Evolutionary conservation across 2,113 vertebrate species (phyloP), one percentile per base, ranked within the genome.

Genomic region (Rhynchomys soricoides): DNA sequence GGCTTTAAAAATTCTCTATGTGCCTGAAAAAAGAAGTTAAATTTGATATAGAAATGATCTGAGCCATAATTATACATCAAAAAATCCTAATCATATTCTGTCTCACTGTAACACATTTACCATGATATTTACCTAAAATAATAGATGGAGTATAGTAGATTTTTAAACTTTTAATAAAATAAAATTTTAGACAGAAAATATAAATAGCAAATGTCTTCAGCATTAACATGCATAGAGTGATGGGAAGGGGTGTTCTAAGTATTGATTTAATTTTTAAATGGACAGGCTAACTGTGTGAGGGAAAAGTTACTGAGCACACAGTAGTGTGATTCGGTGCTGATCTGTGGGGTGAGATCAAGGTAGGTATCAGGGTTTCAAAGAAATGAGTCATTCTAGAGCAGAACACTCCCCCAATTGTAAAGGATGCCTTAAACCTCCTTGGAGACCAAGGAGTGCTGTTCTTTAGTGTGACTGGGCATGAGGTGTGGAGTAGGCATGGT

Each of bases 41-140:
- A 83, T 77, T 96, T 91, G 43, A 81, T 68, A 78, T 37, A 96
- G 52, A 93, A 89, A 73, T 85, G 6, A 91, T 71, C 50, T 70
- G 7, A 81, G 29, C 3, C n/a, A 52, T 43, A 87, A 55, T 64
- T 66, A 75, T 31, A 89, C 11, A 79, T 75, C 79, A 78, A 43
- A 79, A 22, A 34, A 3, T n/a, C 24, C 71, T 89, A 75, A 43
- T 85, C 3, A 52, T 37, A 62, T 93, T 86, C n/a, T 85, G 45
- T 24, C 79, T 82, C 40, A 89, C 71, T 95, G 93, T 87, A 59
- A 66, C 91, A 37, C 31, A 62, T 34, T 86, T 70, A 79, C 43
- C 0, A 24, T 74, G 62, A 43, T 50, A 70, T 88, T 92, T 92
- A 66, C 37, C 83, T 89, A 94, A 92, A 78, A 62, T 66, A 93